phyloP scores from a whole-genome alignment of 2,113 vertebrate genomes.

The Poeciliopsis occidentalis region DNA sequence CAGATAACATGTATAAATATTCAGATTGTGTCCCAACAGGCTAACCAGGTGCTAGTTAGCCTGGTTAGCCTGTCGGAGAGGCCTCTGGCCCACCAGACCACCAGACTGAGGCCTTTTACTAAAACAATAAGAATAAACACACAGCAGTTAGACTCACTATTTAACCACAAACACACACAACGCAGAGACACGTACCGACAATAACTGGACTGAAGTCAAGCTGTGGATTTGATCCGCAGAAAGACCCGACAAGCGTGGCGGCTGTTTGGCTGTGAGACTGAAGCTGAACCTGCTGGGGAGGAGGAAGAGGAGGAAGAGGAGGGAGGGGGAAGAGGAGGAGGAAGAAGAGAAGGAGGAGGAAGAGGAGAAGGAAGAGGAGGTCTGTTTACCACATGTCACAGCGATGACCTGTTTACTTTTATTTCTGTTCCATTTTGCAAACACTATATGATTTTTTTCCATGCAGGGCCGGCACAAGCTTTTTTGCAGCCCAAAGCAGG shows the following conservation, averaged over 20 bases:
- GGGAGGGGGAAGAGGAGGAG: neutral
- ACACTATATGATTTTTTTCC: too few species aligned
- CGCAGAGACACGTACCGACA: constrained; percentile 41
- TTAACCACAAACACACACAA: neutral
- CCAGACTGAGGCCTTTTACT: neutral
- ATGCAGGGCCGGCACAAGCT: too few species aligned
- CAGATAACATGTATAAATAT: neutral
- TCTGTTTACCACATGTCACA: too few species aligned
- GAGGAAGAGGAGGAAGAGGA: too few species aligned
- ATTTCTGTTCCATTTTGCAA: too few species aligned
- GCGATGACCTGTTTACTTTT: too few species aligned
- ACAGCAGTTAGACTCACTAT: neutral
- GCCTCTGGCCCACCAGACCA: constrained; percentile 37
- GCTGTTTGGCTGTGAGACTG: constrained; percentile 30
- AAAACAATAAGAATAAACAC: neutral
- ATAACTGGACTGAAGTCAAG: constrained; percentile 25
- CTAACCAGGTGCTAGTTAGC: constrained; percentile 20
- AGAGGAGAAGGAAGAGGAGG: too few species aligned
- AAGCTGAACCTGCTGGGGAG: constrained; percentile 3
- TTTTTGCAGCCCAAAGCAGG: too few species aligned
- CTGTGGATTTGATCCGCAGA: constrained; percentile 35
- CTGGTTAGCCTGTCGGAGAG: constrained; percentile 19
- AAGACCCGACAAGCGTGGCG: constrained; percentile 27
- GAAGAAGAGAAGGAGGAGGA: too few species aligned
- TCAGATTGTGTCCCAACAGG: neutral